Evolutionary conservation across 2,113 vertebrate genomes (phyloP), one percentile per base, ranked within the genome.

Genomic region (Corythaixoides concolor): DNA sequence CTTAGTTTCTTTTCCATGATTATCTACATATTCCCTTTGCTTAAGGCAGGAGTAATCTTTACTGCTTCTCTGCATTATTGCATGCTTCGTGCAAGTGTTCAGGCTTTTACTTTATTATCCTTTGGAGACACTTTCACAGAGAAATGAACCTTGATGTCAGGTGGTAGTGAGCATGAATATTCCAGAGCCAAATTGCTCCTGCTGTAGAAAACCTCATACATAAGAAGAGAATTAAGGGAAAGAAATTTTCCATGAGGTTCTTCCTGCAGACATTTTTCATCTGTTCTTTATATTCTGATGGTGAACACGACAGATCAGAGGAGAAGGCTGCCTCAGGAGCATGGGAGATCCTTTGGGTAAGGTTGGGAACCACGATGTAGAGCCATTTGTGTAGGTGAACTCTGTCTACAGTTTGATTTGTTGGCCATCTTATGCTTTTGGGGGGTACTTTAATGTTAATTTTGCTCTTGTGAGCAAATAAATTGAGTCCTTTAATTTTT

Each of bases 91-190:
- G 86, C 55, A 91, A 89, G 88, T 70, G 63, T 88, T 91, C 78
- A 82, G 88, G 75, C 78, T 94, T 96, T 89, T 77, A 59, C 68
- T 95, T 95, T 88, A 93, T 96, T 95, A 86, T 88, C 64, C 90
- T 94, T 97, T 84, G 49, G 92, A 93, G 95, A 85, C 79, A 84
- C 79, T 92, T 93, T 92, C 62, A 84, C 73, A 55, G 77, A 93
- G 80, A 96, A 94, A 85, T 90, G 92, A 92, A 89, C 94, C 80
- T 96, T 93, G 76, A 95, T 96, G 86, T 96, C 90, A 89, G 83
- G 77, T 92, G 93, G 47, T 59, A 84, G 76, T 58, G 55, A 93
- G 64, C 86, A 93, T 95, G 88, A 94, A 93, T 95, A 96, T 97
- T 92, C 93, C 35, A 82, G 59, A 85, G 76, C 43, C 72, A 94